Conservation (phyloP, 92 coral and sea anemone genomes). For the Epizoanthus scotinus region DNA sequence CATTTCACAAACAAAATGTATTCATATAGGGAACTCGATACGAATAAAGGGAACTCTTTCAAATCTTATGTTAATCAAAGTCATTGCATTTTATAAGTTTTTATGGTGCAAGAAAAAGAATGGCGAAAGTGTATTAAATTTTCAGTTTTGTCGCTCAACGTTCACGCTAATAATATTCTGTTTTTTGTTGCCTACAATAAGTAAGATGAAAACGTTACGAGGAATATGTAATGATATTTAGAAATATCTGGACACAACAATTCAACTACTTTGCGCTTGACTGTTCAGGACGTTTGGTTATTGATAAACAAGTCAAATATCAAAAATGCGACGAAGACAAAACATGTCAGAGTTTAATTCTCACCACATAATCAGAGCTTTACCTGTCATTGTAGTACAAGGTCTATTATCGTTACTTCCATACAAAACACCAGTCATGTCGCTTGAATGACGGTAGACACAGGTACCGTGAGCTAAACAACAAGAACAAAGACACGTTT, state of each 20-base stretch:
- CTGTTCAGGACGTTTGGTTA: neutral
- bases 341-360: slow-evolving; percentile 35
- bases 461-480: no score
- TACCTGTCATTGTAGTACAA: slow-evolving; percentile 1
- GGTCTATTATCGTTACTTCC: slow-evolving; percentile 25
- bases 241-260: neutral
- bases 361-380: neutral
- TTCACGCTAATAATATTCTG: no score
- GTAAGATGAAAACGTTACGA: no score
- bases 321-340: neutral
- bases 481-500: no score
- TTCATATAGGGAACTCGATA: neutral
- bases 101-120: no score
- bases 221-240: no score
- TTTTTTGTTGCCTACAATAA: no score
- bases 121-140: no score
- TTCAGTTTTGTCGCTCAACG: no score
- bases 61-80: no score
- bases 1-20: neutral
- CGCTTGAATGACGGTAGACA: neutral
- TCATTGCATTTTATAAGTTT: no score
- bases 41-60: neutral
- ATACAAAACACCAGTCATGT: neutral
- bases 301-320: neutral
- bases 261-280: neutral